These are phyloP conservation scores for Sciurus niger DNA, from an alignment of 2,113 vertebrate genomes.

Conservation along the genomic window DNA sequence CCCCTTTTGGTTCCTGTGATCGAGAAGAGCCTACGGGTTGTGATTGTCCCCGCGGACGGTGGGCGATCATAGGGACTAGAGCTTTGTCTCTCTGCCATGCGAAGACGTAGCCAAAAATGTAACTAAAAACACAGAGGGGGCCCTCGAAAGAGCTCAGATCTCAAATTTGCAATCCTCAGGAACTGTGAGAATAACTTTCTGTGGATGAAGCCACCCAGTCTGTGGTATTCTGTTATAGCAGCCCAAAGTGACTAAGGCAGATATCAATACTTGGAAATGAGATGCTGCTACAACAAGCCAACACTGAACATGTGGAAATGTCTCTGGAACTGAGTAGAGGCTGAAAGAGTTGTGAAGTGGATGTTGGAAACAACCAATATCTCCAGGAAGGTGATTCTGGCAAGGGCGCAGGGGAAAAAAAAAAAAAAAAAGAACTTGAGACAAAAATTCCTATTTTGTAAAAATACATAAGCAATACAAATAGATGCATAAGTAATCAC, in stretches of 20 bases:
- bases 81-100: too few relatives aligned
- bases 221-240: not conserved
- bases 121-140: not conserved
- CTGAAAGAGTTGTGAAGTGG: not conserved
- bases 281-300: not conserved
- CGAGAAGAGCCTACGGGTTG: too few relatives aligned
- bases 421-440: not conserved
- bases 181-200: not conserved
- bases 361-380: not conserved
- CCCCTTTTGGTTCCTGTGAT: too few relatives aligned
- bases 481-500: not conserved
- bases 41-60: too few relatives aligned
- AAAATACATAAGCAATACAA: not conserved
- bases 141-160: not conserved
- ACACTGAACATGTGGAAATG: not conserved
- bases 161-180: not conserved
- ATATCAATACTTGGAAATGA: not conserved
- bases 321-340: not conserved
- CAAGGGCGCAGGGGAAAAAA: not conserved
- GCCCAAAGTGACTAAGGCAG: not conserved
- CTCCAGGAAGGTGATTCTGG: not conserved
- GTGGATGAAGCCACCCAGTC: not conserved
- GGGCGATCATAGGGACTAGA: not conserved
- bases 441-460: not conserved
- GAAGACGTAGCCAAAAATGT: not conserved